Conservation (phyloP, 2,888 invertebrate genomes). For the Conomelus anceps region DNA sequence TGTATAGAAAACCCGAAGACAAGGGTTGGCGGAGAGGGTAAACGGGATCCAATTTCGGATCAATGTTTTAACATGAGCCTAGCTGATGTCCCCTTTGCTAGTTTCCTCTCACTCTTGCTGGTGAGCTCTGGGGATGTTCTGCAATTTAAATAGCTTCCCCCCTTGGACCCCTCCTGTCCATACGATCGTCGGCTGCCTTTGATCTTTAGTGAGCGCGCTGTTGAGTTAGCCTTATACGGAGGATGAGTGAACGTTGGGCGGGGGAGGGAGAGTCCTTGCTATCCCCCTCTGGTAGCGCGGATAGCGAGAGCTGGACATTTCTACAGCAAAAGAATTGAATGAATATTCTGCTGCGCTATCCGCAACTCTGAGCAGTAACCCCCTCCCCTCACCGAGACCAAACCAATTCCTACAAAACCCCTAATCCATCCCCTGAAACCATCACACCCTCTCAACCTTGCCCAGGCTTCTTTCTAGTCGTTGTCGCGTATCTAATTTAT, state of each 20-base stretch:
- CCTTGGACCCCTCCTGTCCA: background rate
- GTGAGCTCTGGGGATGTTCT: constrained; percentile 30
- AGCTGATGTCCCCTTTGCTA: constrained; percentile 21
- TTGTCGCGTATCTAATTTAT: background rate
- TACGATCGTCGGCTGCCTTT: constrained; percentile 16
- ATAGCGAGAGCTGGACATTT: constrained; percentile 3
- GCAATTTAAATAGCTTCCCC: constrained; percentile 34
- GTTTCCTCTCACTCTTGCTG: constrained; percentile 1
- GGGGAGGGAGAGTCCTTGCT: background rate
- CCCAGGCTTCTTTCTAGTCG: background rate
- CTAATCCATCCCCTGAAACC: background rate
- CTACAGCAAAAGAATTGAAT: constrained; percentile 11
- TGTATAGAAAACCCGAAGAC: background rate
- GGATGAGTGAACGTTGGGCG: background rate
- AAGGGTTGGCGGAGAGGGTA: constrained; percentile 22
- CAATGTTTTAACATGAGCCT: constrained; percentile 38
- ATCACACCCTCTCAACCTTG: background rate
- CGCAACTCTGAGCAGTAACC: background rate
- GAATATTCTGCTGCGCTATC: constrained; percentile 3
- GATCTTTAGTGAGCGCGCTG: constrained; percentile 10
- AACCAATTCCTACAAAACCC: background rate
- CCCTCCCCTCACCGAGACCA: background rate
- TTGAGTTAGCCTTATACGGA: constrained; percentile 11
- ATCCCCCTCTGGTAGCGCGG: background rate
- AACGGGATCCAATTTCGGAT: constrained; percentile 37